These are phyloP conservation scores for Gymnothorax reevesii DNA, from an alignment of 2,797 vertebrate species.

Conservation along the genomic window DNA sequence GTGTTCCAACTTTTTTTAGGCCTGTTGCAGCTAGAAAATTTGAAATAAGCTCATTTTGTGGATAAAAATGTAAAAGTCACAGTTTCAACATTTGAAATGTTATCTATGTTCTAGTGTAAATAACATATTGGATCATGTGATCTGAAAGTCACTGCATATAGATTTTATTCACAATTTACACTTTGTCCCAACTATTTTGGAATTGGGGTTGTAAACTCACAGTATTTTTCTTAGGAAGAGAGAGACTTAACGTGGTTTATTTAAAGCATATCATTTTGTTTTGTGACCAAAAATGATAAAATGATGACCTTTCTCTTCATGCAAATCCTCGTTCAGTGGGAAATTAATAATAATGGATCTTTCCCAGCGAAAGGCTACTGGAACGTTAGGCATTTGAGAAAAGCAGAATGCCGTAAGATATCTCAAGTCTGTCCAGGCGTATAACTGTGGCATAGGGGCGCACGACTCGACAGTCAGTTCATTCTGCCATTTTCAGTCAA, in stretches of 20 bases:
- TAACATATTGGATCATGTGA: too few species aligned
- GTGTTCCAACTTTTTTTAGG: too few species aligned
- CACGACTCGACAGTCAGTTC: slow-evolving; percentile 46
- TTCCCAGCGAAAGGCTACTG: slow-evolving; percentile 46
- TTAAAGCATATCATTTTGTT: slow-evolving; percentile 62
- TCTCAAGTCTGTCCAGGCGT: slow-evolving; percentile 77
- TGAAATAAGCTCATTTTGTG: too few species aligned
- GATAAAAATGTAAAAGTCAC: too few species aligned
- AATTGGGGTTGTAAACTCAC: slow-evolving; percentile 79
- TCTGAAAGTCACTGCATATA: too few species aligned
- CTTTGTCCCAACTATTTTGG: too few species aligned
- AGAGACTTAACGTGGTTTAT: slow-evolving; percentile 71
- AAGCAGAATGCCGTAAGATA: slow-evolving; percentile 59
- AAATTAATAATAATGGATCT: slow-evolving; percentile 41
- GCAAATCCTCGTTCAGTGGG: slow-evolving; percentile 34
- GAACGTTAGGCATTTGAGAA: slow-evolving; percentile 55
- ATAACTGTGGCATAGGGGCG: slow-evolving; percentile 42
- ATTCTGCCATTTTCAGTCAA: slow-evolving; percentile 35
- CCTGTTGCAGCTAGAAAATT: too few species aligned
- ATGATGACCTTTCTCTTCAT: slow-evolving; percentile 41
- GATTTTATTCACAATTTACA: too few species aligned
- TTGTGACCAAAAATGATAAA: slow-evolving; percentile 54
- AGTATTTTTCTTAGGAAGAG: slow-evolving; percentile 89
- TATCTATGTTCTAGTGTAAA: too few species aligned
- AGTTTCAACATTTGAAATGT: too few species aligned